Evolutionary conservation across 2,888 invertebrate species (phyloP), one percentile per base, ranked within the genome.

Genomic region (Campopleginae sp.): DNA sequence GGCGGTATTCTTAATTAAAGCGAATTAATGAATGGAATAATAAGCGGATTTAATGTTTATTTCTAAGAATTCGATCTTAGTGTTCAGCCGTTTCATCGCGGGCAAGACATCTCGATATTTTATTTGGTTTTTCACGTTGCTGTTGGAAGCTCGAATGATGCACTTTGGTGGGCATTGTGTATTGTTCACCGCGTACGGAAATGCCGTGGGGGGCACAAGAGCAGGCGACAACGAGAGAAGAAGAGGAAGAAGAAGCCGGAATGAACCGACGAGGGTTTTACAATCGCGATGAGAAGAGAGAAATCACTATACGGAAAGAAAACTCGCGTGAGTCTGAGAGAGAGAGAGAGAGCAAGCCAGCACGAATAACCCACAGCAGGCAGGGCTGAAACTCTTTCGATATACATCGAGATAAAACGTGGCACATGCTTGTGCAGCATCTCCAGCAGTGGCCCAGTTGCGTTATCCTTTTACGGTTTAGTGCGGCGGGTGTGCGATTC

Each of bases 381-480:
- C n/a, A 27, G 75, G 76, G 80, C 85, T 79, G 12, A 65, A 77
- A 72, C 85, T 71, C 80, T 87, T 80, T 79, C 85, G 88, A 88
- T 89, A 87, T 84, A 85, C 86, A 86, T 86, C 84, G 86, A 88
- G 89, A 88, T 89, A 88, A 89, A 87, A 85, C 80, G 82, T 27
- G 79, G 79, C 84, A 72, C 54, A 82, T 71, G 79, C 61, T 27
- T 23, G n/a, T 23, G 17, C 44, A 19, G 33, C 54, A 54, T 48
- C 70, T 75, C 33, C 17, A 61, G 33, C 17, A 61, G 33, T 80
- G 85, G 82, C 80, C 85, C 80, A 82, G 80, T 82, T 86, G 85
- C 81, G 77, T 82, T 85, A 63, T 82, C 86, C 84, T 87, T 87
- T 87, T 83, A 87, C 84, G 88, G 88, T 84, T 77, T 75, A 86